Percentiles rank a stretch among this genome's conserved stretches.
phyloP scores from a whole-genome alignment of 1,140 invertebrate genomes.

The Eupristina koningsbergeri region DNA sequence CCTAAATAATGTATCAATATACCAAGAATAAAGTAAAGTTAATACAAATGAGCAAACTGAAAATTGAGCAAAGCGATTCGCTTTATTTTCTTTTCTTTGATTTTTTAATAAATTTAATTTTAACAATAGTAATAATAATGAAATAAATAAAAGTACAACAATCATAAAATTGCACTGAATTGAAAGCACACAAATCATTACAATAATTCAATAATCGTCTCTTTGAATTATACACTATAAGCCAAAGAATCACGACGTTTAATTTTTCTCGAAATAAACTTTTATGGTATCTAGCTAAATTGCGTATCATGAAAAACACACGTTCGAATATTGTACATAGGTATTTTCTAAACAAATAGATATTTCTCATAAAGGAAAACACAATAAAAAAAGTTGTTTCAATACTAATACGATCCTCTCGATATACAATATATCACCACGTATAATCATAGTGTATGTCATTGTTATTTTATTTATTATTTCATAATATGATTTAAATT shows the following conservation, averaged over 20 bases:
- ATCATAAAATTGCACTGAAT: too few relatives aligned
- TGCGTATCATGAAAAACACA: slow-evolving; percentile 22
- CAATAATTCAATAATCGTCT: slow-evolving; percentile 24
- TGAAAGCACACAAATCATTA: slow-evolving; percentile 10
- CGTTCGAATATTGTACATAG: slow-evolving; percentile 8
- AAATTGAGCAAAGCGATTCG: slow-evolving; percentile 15
- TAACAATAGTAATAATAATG: too few relatives aligned
- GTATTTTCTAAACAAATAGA: slow-evolving; percentile 8
- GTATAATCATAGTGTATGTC: slow-evolving; percentile 30
- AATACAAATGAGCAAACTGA: background rate
- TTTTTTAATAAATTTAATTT: slow-evolving; percentile 1
- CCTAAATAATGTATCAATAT: background rate
- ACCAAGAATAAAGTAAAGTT: background rate
- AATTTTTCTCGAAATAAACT: slow-evolving; percentile 2
- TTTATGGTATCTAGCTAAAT: slow-evolving; percentile 13
- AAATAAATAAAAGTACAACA: too few relatives aligned
- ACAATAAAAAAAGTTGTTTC: slow-evolving; percentile 13
- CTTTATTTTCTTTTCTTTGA: background rate
- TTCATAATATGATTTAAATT: slow-evolving; percentile 44
- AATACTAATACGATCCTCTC: background rate
- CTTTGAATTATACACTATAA: background rate
- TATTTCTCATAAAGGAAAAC: slow-evolving; percentile 5
- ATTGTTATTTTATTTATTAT: slow-evolving; percentile 45
- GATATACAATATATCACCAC: slow-evolving; percentile 6
- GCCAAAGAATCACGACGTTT: background rate